Base-by-base conservation (phyloP, 1,140 invertebrate genomes). In the Drosophila nasuta region DNA sequence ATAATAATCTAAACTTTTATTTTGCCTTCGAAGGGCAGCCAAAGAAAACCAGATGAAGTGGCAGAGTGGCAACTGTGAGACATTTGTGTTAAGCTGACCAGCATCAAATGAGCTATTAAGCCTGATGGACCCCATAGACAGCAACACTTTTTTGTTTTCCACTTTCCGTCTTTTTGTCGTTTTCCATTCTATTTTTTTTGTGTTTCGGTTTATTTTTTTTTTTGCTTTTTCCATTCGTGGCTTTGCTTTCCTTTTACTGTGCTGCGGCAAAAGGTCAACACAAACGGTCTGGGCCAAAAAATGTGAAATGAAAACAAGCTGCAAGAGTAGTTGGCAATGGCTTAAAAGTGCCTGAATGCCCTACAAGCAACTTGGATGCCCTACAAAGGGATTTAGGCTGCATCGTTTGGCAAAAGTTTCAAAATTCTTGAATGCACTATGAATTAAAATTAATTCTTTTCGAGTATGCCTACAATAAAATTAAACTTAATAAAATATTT, bases 41-140 rank as follows among this genome's bases (percentile, higher is more conserved):
- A 1, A 17, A 13, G 8, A 33, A n/a, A 54, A 10, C 5, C 3
- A 15, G 51, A 30, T 6, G 11, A 52, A 6, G 5, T n/a, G 33
- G 54, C 7, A 52, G 30, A 52, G n/a, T 25, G 28, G 28, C 49
- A 15, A 13, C 49, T 7, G 6, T n/a, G 33, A 41, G n/a, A 11
- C 57, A 60, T 17, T 63, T 63, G 59, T 64, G 49, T 46, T 75
- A 75, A 57, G 20, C 77, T 56, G 60, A 48, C 58, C 71, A 76
- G 63, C 81, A 64, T 68, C 80, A 79, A 82, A 72, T 82, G 80
- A 82, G 80, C 76, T 75, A 79, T 75, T 75, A 70, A 75, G 71
- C 48, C 65, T 58, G 54, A 67, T 59, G 70, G 43, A 66, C 52
- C 51, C 62, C 51, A 54, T 54, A 15, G 51, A 54, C 15, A 28